These are phyloP conservation scores for Idaea dimidiata DNA, from an alignment of 2,888 invertebrate species.

Conservation along the genomic window DNA sequence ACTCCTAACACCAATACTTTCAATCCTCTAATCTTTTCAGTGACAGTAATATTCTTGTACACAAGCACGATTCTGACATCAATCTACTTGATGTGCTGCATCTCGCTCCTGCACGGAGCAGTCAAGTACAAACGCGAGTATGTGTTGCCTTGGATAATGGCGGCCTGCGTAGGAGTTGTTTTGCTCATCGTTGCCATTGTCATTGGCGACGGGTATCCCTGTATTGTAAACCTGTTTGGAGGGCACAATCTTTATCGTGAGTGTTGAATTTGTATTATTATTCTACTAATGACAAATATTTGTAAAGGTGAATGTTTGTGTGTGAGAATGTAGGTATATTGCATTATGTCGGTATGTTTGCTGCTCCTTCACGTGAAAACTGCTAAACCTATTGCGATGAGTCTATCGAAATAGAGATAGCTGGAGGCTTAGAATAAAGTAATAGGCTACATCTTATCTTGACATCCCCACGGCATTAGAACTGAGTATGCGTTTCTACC, in stretches of 20 bases:
- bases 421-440: no score
- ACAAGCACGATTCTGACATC: conserved; percentile 69
- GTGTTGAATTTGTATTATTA: conserved; percentile 32
- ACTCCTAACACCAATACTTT: neutral
- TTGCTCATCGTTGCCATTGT: conserved; percentile 56
- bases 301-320: no score
- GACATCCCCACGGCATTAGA: no score
- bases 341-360: no score
- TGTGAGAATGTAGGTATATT: no score
- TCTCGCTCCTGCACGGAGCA: conserved; percentile 72
- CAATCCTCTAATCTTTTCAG: conserved; percentile 42
- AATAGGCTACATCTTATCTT: no score
- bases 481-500: no score
- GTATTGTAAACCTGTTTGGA: conserved; percentile 65
- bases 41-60: conserved; percentile 71
- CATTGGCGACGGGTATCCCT: conserved; percentile 63
- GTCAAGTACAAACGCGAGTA: conserved; percentile 71
- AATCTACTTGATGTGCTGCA: conserved; percentile 72
- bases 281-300: no score
- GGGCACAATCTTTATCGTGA: conserved; percentile 72
- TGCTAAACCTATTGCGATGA: no score
- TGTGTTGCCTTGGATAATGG: conserved; percentile 71
- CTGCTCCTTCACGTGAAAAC: no score
- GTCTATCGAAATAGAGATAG: no score
- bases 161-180: conserved; percentile 62